phyloP scores from a whole-genome alignment of 1,140 invertebrate genomes.

The Zaprionus inermis region DNA sequence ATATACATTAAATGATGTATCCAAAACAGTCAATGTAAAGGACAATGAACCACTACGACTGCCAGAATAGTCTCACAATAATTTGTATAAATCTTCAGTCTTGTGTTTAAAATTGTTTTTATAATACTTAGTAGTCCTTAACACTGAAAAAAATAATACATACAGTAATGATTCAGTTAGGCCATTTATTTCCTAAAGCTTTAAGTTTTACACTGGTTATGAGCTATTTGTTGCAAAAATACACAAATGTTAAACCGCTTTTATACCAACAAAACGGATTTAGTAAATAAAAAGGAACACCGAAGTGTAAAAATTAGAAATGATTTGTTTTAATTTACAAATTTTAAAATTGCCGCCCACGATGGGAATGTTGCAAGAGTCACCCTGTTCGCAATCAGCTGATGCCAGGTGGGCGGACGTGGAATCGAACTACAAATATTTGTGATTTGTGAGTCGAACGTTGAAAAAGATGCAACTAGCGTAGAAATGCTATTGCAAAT shows the following conservation, averaged over 20 bases:
- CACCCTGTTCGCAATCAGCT: conserved; percentile 53
- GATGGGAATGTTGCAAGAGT: not conserved
- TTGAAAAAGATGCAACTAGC: conserved; percentile 26
- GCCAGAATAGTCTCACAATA: conserved; percentile 85
- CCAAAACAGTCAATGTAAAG: conserved; percentile 91
- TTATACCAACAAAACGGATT: not conserved
- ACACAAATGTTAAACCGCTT: not conserved
- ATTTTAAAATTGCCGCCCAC: conserved; percentile 9
- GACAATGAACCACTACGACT: conserved; percentile 92
- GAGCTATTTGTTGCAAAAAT: too few relatives aligned
- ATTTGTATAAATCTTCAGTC: conserved; percentile 74
- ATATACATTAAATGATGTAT: conserved; percentile 92
- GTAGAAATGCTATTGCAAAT: conserved; percentile 48
- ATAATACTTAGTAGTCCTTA: conserved; percentile 53
- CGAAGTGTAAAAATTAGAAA: not conserved
- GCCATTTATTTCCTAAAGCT: conserved; percentile 5
- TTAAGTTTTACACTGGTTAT: not conserved
- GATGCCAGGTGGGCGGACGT: conserved; percentile 10
- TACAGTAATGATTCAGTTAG: not conserved
- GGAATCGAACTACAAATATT: conserved; percentile 45
- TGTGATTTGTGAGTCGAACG: conserved; percentile 16
- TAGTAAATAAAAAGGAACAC: conserved; percentile 9
- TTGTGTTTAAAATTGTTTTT: conserved; percentile 73
- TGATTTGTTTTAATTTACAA: not conserved
- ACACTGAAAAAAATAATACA: conserved; percentile 29